Evolutionary conservation across 2,888 invertebrate genomes (phyloP).

Genomic region (Aporophyla lueneburgensis): DNA sequence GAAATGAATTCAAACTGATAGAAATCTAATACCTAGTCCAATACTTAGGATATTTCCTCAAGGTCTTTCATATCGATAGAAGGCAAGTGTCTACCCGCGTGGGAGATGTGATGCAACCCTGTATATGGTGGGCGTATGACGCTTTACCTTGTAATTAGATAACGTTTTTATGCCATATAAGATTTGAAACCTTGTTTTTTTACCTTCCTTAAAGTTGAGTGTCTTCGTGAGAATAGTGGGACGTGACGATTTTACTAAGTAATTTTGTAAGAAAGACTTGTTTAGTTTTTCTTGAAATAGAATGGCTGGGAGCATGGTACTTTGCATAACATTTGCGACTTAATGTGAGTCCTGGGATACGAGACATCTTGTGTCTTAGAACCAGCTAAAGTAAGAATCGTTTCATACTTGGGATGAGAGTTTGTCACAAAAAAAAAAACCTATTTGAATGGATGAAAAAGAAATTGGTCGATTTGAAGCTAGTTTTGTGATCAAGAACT

Average conservation of each 20-base stretch:
- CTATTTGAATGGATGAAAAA: no score
- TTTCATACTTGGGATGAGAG: no score
- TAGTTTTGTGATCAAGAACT: no score
- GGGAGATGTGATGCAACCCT: constrained; percentile 65
- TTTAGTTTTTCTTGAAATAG: constrained; percentile 45
- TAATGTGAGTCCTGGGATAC: neutral
- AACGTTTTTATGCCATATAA: constrained; percentile 68
- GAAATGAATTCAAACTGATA: constrained; percentile 13
- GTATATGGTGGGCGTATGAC: constrained; percentile 54
- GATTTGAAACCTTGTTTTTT: constrained; percentile 59
- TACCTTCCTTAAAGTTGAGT: constrained; percentile 47
- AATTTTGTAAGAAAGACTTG: constrained; percentile 30
- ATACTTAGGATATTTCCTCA: constrained; percentile 44
- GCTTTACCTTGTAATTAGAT: constrained; percentile 70
- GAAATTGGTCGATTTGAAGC: no score
- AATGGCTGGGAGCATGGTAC: constrained; percentile 27
- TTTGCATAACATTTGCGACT: constrained; percentile 36
- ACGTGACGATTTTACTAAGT: constrained; percentile 58
- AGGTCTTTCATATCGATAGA: constrained; percentile 54
- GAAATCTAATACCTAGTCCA: constrained; percentile 25
- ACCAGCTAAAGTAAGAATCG: no score
- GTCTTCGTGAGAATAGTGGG: constrained; percentile 54
- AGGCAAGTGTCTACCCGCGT: constrained; percentile 58
- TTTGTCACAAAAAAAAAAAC: no score
- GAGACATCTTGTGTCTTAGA: no score